Base-by-base conservation (phyloP, 2,113 vertebrate species). In the Nothobranchius furzeri region DNA sequence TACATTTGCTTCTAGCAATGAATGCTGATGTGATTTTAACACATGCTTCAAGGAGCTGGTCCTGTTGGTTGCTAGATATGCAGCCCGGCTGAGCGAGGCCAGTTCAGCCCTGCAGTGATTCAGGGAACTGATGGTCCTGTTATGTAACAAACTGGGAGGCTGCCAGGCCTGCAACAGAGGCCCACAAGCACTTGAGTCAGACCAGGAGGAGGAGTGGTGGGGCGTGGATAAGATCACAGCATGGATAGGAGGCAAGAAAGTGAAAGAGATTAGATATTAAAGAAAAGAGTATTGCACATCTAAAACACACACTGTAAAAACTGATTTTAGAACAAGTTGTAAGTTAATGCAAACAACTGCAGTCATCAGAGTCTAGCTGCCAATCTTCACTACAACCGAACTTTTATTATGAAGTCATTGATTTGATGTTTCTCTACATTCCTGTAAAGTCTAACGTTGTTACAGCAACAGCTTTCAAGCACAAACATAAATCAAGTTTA, bases 121-220 rank as follows among this genome's bases (percentile, higher is more conserved):
- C 79, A 84, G 69, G 78, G 73, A 82, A 63, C 79, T 68, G 84
- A 79, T 65, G 71, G 76, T 60, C n/a, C 58, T 72, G 84, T 93
- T 93, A 93, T 91, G 84, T 88, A 93, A 93, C 69, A 24, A 50
- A 36, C 4, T 82, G 84, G 82, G 62, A 58, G 50, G 70, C 76
- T 73, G 87, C 90, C 91, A 91, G 70, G 87, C 89, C 91, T 90
- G 69, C 73, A 73, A 73, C 68, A 70, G 71, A 81, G 87, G 86
- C 84, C 86, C 81, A 65, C 45, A 66, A 76, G 82, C 71, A 55
- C 86, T 65, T 70, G 25, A 36, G 69, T 79, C 85, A 83, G 75
- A 72, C 78, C 60, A 64, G 80, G 85, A 86, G 75, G 51, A 70
- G 76, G 85, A 83, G 47, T 43, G 59, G 57, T 61, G 65, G 46